Conservation (phyloP, 1,140 invertebrate species). For the Calephelis nemesis region DNA sequence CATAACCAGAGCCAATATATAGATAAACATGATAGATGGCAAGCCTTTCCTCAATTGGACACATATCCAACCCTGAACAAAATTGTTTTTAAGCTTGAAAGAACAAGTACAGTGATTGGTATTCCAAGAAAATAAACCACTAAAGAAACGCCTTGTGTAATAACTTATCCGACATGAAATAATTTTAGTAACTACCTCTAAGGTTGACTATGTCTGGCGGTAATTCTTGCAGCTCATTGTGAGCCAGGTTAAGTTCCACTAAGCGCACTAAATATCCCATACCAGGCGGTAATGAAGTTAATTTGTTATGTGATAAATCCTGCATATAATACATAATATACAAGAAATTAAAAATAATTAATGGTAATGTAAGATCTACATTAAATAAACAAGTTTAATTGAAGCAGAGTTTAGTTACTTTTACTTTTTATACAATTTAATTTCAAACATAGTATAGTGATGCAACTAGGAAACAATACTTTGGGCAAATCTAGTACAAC, state of each 20-base stretch:
- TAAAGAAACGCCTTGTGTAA: no score
- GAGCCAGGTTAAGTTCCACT: constrained; percentile 87
- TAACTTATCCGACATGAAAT: not conserved
- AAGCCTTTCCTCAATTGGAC: no score
- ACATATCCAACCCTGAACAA: no score
- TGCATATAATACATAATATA: constrained; percentile 59
- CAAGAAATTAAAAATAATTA: not conserved
- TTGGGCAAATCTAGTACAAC: no score
- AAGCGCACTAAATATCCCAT: constrained; percentile 89
- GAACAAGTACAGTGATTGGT: no score
- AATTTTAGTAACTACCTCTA: constrained; percentile 71
- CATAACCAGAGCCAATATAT: no score
- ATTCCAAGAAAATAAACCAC: no score
- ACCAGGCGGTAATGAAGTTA: constrained; percentile 86
- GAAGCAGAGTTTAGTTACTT: not conserved
- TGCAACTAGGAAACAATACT: no score
- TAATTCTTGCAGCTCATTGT: constrained; percentile 87
- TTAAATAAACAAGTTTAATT: not conserved
- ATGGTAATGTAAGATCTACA: not conserved
- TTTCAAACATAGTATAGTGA: no score
- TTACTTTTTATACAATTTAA: not conserved
- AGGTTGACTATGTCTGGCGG: constrained; percentile 84
- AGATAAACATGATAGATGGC: no score
- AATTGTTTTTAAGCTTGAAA: no score
- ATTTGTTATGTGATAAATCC: constrained; percentile 86